Base-by-base conservation (phyloP, 92 coral and sea anemone species). In the Bergia puertoricense region DNA sequence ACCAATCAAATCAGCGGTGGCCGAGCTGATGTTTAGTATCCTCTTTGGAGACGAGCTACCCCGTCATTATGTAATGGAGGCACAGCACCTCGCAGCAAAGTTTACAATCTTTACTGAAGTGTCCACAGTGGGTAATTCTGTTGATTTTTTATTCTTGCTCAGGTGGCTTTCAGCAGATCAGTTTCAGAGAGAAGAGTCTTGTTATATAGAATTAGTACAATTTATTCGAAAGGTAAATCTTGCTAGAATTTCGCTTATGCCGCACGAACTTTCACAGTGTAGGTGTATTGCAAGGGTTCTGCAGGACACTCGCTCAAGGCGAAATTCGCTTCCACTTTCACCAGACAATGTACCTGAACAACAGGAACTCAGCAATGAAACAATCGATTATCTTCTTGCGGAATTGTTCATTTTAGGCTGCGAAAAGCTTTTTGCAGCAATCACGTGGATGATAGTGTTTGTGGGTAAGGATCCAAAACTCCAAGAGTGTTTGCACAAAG, bases 401-500 rank as follows among this genome's bases (percentile, higher is more conserved):
- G 87, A 84, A 69, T 4, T 84, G 65, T 84, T 84, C 41, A 42
- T 69, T 37, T 45, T 71, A 15, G 87, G 87, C 54, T 71, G 62
- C 16, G 87, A 71, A 37, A 84, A 69, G 45, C 13, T 71, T 30
- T 84, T 79, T n/a, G 48, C 87, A 45, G 46, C 87, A 69, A 46
- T 84, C 18, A 14, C 48, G 7, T 84, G 87, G 87, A 30, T 71
- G 78, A 16, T 44, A 6, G 44, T 84, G n/a, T 51, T 69, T 30
- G 15, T 84, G 13, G 87, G 45, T 68, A 84, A 39, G 48, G 76
- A 69, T 20, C 38, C 13, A 39, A 81, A 40, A 30, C 79, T 92
- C 22, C 94, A 92, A 54, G 74, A 77, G 22, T 82, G 74, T 15
- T 81, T 92, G 30, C 90, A 81, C 30, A 36, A 73, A 10, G 87